phyloP scores from a whole-genome alignment of 1,140 invertebrate species.

The Rhopalosiphum maidis region DNA sequence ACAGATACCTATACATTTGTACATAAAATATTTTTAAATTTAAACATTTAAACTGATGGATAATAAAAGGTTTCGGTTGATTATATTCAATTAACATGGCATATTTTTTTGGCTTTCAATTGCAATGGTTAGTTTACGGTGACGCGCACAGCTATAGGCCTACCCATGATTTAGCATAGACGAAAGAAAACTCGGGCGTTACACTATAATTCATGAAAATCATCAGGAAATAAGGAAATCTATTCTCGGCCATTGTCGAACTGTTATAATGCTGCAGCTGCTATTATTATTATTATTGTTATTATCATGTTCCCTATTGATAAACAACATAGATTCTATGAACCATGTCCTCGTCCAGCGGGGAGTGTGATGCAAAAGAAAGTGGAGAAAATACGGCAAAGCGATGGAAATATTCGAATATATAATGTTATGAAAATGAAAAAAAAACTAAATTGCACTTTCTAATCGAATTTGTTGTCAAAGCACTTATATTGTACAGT shows the following conservation, averaged over 20 bases:
- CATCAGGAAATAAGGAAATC: slow-evolving; percentile 55
- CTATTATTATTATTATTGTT: not conserved
- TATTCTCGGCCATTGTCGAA: slow-evolving; percentile 18
- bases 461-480: slow-evolving; percentile 43
- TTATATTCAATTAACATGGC: not conserved
- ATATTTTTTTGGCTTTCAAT: slow-evolving; percentile 32
- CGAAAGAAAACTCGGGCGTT: slow-evolving; percentile 40
- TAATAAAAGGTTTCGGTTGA: not conserved
- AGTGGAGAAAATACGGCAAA: slow-evolving; percentile 45
- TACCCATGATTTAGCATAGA: slow-evolving; percentile 37
- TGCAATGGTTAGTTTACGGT: slow-evolving; percentile 42
- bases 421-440: slow-evolving; percentile 17
- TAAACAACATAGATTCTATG: slow-evolving; percentile 52
- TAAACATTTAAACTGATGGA: slow-evolving; percentile 12
- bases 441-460: slow-evolving; percentile 36
- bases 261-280: not conserved
- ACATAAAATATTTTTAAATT: not conserved
- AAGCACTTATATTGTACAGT: not conserved
- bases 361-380: slow-evolving; percentile 20
- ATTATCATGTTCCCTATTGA: slow-evolving; percentile 50
- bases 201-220: slow-evolving; percentile 47
- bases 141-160: slow-evolving; percentile 1
- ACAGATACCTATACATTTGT: not conserved
- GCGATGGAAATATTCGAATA: not conserved
- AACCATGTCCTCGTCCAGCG: slow-evolving; percentile 31